Percentiles rank a stretch among this genome's conserved stretches.
Conservation (phyloP, 2,797 vertebrate species). For the Enteromius argenteus region DNA sequence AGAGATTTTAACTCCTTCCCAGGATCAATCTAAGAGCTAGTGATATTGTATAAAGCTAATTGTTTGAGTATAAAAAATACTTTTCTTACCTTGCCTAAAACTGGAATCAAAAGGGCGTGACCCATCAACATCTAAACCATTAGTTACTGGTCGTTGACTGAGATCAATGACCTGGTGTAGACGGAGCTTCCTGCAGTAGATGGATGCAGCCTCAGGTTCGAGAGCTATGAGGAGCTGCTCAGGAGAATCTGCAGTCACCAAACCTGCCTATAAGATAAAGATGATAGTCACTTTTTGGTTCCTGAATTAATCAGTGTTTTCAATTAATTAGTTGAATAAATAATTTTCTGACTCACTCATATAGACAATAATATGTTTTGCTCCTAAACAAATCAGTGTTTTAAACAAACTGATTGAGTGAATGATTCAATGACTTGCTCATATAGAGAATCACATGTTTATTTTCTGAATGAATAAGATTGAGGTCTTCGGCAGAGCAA, state of each 20-base stretch:
- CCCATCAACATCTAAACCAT: constrained; percentile 75
- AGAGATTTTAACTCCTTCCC: constrained; percentile 37
- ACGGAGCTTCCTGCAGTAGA: constrained; percentile 93
- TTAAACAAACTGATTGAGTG: neutral
- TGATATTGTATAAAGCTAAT: constrained; percentile 44
- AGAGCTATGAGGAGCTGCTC: constrained; percentile 94
- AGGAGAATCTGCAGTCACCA: constrained; percentile 84
- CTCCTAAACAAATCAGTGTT: neutral
- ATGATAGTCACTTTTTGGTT: no score
- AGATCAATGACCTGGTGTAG: constrained; percentile 93
- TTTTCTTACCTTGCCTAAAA: constrained; percentile 88
- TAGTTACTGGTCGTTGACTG: constrained; percentile 78
- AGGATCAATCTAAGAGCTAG: constrained; percentile 15
- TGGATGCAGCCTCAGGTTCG: constrained; percentile 93
- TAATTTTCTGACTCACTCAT: neutral
- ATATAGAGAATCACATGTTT: neutral
- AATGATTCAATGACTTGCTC: neutral
- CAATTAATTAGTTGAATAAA: neutral
- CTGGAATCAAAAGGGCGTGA: constrained; percentile 85
- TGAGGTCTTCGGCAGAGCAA: no score
- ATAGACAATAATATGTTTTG: neutral
- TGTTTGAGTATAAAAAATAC: constrained; percentile 2
- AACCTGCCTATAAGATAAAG: constrained; percentile 79
- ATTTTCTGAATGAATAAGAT: neutral
- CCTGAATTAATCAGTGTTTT: neutral